phyloP scores from a whole-genome alignment of 2,113 vertebrate genomes.

The Petrocephalus microphthalmus region DNA sequence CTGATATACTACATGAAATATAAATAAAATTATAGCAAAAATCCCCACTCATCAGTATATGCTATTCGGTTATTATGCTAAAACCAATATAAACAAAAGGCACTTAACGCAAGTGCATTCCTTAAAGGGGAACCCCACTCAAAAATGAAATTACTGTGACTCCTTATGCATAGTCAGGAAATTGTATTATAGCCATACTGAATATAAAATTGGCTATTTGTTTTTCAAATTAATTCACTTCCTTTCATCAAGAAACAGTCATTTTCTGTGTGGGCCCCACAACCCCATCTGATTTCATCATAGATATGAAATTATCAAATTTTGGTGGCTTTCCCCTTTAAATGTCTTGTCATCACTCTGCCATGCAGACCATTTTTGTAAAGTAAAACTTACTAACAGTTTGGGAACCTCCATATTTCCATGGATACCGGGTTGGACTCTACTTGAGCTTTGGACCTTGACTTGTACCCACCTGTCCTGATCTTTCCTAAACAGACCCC shows the following conservation, averaged over 20 bases:
- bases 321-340: conserved; percentile 32
- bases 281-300: not conserved
- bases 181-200: not conserved
- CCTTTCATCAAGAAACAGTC: not conserved
- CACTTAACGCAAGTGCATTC: not conserved
- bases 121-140: not conserved
- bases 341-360: conserved; percentile 40
- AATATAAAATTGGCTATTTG: not conserved
- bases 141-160: not conserved
- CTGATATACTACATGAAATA: conserved; percentile 52
- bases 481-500: conserved; percentile 47
- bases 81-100: not conserved
- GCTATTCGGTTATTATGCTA: not conserved
- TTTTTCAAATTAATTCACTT: not conserved
- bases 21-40: conserved; percentile 49
- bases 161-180: not conserved
- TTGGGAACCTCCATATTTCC: not conserved
- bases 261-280: not conserved
- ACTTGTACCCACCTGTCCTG: conserved; percentile 35
- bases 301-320: not conserved
- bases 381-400: not conserved
- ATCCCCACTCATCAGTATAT: not conserved
- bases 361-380: conserved; percentile 49
- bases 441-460: conserved; percentile 40
- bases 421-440: conserved; percentile 36